These are phyloP conservation scores for Macrocentrus cingulum DNA, from an alignment of 1,140 invertebrate genomes.

Conservation along the genomic window DNA sequence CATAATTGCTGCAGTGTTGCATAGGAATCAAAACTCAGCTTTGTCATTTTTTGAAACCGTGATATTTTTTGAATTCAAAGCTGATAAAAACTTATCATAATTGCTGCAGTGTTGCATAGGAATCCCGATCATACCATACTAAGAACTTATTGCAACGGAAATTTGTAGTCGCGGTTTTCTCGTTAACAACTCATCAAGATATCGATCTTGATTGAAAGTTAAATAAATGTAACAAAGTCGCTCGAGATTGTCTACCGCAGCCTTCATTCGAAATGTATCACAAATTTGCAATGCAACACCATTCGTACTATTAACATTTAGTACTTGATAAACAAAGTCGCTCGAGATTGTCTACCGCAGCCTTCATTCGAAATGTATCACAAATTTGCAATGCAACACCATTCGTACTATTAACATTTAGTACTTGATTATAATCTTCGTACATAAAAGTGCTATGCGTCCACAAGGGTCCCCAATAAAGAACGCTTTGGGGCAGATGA, in stretches of 20 bases:
- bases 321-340: background rate
- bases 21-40: no score
- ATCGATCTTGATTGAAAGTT: conserved; percentile 3
- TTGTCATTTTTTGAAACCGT: no score
- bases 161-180: no score
- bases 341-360: background rate
- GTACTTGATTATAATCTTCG: conserved; percentile 6
- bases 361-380: conserved; percentile 9
- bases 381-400: background rate
- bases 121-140: no score
- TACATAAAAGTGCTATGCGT: background rate
- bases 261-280: conserved; percentile 9
- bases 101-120: no score
- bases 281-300: background rate
- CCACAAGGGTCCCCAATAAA: background rate
- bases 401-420: background rate
- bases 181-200: conserved; percentile 27
- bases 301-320: background rate
- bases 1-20: no score
- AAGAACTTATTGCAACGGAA: no score
- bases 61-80: no score
- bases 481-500: background rate
- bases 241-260: background rate
- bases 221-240: background rate
- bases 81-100: no score